Conservation (phyloP, 2,113 vertebrate species). For the Chinchilla lanigera region DNA sequence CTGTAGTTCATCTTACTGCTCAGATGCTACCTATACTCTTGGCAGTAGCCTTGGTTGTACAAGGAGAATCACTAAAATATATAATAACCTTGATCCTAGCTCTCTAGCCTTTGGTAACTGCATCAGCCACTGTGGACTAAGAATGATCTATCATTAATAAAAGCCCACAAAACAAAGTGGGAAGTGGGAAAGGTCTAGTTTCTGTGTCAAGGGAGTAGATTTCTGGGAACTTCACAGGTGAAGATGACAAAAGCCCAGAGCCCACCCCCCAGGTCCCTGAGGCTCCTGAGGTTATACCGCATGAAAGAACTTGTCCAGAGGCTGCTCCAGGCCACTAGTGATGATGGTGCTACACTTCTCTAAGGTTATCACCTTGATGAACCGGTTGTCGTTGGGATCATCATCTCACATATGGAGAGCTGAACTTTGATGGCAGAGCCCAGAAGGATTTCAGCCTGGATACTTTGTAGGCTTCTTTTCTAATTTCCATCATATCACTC, state of each 20-base stretch:
- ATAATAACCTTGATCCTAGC: constrained; percentile 84
- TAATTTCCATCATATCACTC: constrained; percentile 78
- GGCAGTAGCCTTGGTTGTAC: constrained; percentile 83
- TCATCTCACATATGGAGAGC: constrained; percentile 80
- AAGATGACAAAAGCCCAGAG: constrained; percentile 72
- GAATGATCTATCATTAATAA: neutral
- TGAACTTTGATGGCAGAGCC: constrained; percentile 86
- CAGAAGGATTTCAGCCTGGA: constrained; percentile 85
- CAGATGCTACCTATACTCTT: constrained; percentile 83
- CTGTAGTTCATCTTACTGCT: constrained; percentile 78
- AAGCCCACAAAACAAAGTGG: neutral
- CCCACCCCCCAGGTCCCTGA: constrained; percentile 81
- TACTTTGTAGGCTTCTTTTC: constrained; percentile 79
- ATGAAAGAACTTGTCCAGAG: constrained; percentile 81
- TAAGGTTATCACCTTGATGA: constrained; percentile 83
- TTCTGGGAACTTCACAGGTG: neutral
- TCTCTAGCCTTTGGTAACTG: constrained; percentile 82
- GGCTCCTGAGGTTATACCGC: constrained; percentile 74
- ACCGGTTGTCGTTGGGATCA: constrained; percentile 57
- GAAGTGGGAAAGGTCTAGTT: neutral
- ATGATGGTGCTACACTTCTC: constrained; percentile 82
- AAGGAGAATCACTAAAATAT: constrained; percentile 81
- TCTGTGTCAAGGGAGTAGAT: neutral
- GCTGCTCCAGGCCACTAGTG: constrained; percentile 77
- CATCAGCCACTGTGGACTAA: constrained; percentile 64